These are phyloP conservation scores for Synanthedon formicaeformis DNA, from an alignment of 2,888 invertebrate species.

Conservation along the genomic window DNA sequence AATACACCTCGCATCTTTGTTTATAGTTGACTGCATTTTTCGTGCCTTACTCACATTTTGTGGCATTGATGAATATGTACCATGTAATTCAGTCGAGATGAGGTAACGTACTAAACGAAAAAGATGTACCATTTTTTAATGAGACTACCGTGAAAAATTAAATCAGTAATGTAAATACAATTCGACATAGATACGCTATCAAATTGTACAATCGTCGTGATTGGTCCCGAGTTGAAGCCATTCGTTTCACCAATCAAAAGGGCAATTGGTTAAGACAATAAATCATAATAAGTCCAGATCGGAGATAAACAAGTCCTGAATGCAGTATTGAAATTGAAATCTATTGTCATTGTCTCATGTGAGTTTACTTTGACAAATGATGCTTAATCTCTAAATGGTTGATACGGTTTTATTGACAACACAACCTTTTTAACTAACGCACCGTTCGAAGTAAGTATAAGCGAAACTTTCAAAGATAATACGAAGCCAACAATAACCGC, in stretches of 20 bases:
- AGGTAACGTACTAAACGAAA: background rate
- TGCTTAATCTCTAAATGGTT: too few species aligned
- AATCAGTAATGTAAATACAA: background rate
- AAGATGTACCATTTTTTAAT: background rate
- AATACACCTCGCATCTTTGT: background rate
- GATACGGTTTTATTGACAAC: too few species aligned
- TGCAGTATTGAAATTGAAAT: background rate
- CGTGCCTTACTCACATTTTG: background rate
- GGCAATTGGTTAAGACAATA: conserved; percentile 24
- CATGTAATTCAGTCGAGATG: background rate
- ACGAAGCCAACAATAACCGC: too few species aligned
- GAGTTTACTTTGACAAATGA: too few species aligned
- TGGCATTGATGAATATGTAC: background rate
- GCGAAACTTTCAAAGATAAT: too few species aligned
- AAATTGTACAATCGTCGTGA: background rate
- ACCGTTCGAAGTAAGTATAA: too few species aligned
- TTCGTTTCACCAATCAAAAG: conserved; percentile 11
- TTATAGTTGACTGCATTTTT: background rate
- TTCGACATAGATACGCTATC: background rate
- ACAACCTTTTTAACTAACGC: too few species aligned
- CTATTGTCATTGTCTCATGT: too few species aligned
- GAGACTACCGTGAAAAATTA: background rate
- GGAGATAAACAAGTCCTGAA: conserved; percentile 14
- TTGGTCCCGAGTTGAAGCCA: background rate
- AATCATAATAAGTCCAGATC: conserved; percentile 22